Conservation (phyloP, 2,888 invertebrate genomes). For the Pocota personata region DNA sequence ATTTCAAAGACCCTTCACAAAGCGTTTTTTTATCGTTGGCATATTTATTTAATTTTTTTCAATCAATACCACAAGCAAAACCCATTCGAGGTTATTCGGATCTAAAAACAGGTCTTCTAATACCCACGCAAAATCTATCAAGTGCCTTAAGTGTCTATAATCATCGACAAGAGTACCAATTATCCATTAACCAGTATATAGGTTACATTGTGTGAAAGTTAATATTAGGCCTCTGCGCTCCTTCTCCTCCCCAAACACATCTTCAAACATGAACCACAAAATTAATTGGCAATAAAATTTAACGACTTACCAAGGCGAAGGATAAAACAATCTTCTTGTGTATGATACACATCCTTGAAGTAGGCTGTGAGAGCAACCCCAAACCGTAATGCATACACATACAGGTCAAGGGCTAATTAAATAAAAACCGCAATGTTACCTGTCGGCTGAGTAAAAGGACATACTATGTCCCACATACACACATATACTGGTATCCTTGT, state of each 20-base stretch:
- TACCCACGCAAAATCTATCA: neutral
- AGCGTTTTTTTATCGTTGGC: too few species aligned
- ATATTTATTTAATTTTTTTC: neutral
- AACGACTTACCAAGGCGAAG: slow-evolving; percentile 44
- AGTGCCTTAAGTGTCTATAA: slow-evolving; percentile 34
- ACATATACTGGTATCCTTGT: neutral
- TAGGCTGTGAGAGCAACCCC: slow-evolving; percentile 4
- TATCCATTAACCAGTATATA: slow-evolving; percentile 31
- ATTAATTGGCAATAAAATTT: slow-evolving; percentile 69
- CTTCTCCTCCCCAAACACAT: neutral
- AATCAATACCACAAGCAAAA: neutral
- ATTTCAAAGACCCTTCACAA: too few species aligned
- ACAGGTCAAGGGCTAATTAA: slow-evolving; percentile 62
- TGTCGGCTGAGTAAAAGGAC: slow-evolving; percentile 14
- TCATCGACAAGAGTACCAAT: slow-evolving; percentile 52
- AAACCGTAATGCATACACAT: slow-evolving; percentile 12
- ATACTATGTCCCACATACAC: neutral
- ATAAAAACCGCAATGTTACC: slow-evolving; percentile 60
- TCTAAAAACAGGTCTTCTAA: neutral
- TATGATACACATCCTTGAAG: slow-evolving; percentile 9
- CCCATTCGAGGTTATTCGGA: neutral
- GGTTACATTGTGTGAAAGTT: slow-evolving; percentile 42
- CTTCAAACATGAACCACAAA: slow-evolving; percentile 55
- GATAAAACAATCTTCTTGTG: slow-evolving; percentile 41
- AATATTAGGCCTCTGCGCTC: neutral